Evolutionary conservation across 1,140 invertebrate genomes (phyloP).

Genomic region (Vanessa tameamea): DNA sequence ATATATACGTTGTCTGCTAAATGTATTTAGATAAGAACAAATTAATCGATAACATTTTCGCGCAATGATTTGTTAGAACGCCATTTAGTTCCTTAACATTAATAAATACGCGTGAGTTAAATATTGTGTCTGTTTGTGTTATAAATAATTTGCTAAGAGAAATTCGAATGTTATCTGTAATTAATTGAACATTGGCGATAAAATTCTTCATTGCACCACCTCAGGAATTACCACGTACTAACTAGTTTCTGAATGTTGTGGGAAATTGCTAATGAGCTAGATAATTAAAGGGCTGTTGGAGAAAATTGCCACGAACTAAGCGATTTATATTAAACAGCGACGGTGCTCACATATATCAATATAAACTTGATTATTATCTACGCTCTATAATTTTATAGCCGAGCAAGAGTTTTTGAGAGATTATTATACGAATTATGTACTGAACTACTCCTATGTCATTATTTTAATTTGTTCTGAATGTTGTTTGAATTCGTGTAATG

Average conservation of each 20-base stretch:
- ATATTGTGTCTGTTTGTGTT: conserved; percentile 10
- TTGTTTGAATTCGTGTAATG: background rate
- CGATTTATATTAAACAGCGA: conserved; percentile 32
- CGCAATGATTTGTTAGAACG: background rate
- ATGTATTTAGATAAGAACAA: no score
- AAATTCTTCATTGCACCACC: conserved; percentile 38
- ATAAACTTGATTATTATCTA: conserved; percentile 17
- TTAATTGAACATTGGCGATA: conserved; percentile 39
- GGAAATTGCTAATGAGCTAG: conserved; percentile 46
- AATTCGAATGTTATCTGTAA: conserved; percentile 28
- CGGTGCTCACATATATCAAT: conserved; percentile 15
- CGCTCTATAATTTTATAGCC: conserved; percentile 6
- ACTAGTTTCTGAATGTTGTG: conserved; percentile 43
- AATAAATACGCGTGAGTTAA: background rate
- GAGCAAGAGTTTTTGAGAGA: background rate
- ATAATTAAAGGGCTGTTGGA: conserved; percentile 44
- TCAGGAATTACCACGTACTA: conserved; percentile 32
- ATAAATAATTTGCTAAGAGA: conserved; percentile 15
- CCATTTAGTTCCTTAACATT: background rate
- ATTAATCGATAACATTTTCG: no score
- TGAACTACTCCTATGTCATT: background rate
- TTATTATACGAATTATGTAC: background rate
- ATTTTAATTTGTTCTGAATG: background rate
- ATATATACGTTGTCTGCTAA: background rate
- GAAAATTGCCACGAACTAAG: conserved; percentile 40